Conservation (phyloP, 1,140 invertebrate genomes). For the Radopholus similis region DNA sequence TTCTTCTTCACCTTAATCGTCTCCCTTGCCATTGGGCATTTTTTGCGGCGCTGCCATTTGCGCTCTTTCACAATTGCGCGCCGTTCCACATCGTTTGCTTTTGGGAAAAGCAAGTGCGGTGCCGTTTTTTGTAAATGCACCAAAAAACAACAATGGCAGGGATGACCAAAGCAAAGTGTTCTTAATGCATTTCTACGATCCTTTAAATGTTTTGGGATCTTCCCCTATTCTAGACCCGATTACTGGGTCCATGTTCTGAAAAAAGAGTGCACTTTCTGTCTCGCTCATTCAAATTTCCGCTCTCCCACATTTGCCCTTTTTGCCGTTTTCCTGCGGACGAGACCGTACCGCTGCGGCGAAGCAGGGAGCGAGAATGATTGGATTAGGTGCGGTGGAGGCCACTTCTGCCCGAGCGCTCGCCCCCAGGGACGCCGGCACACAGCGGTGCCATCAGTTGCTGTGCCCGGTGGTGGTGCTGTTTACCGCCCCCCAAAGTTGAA, state of each 20-base stretch:
- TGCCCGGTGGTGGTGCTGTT: background rate
- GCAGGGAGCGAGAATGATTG: background rate
- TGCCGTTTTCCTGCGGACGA: no score
- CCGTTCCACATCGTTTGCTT: no score
- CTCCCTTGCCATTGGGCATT: no score
- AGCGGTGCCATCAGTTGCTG: no score
- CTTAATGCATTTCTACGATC: background rate
- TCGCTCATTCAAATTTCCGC: background rate
- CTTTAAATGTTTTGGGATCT: background rate
- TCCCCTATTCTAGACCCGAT: no score
- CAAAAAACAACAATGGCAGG: no score
- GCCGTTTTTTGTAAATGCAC: no score
- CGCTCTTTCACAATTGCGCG: no score
- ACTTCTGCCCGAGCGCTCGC: background rate
- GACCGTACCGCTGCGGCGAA: background rate
- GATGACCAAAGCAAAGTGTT: no score
- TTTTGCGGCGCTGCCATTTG: no score
- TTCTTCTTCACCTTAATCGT: no score
- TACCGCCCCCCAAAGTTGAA: slow-evolving; percentile 5
- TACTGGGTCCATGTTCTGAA: background rate
- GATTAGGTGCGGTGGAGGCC: background rate
- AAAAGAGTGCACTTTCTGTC: background rate
- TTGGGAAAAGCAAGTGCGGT: no score
- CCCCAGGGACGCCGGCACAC: background rate
- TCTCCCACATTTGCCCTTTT: background rate